phyloP scores from a whole-genome alignment of 2,888 invertebrate species.

The Eupithecia tripunctaria region DNA sequence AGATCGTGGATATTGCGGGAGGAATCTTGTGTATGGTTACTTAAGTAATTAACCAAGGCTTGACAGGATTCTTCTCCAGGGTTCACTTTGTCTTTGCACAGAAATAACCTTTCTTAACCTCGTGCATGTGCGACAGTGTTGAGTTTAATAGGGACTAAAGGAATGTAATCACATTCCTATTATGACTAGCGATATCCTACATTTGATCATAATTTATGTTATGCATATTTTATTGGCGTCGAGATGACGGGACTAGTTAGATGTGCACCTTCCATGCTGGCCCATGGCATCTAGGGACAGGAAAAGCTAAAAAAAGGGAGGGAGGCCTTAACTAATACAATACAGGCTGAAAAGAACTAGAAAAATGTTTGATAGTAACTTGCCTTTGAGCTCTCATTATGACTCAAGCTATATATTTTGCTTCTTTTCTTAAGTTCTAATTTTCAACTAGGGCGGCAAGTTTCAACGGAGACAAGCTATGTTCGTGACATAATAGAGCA shows the following conservation, averaged over 20 bases:
- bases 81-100: background rate
- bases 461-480: background rate
- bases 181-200: slow-evolving; percentile 7
- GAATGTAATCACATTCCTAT: slow-evolving; percentile 4
- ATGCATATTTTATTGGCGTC: background rate
- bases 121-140: background rate
- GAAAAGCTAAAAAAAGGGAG: too few species aligned
- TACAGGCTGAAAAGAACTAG: too few species aligned
- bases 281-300: too few species aligned
- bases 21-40: too few species aligned
- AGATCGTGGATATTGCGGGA: background rate
- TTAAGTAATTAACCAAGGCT: background rate
- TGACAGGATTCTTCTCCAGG: background rate
- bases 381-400: background rate
- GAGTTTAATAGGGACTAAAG: background rate
- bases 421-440: background rate
- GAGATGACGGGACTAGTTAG: too few species aligned
- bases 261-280: too few species aligned
- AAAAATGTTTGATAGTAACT: background rate
- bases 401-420: background rate
- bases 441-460: background rate
- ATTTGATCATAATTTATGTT: background rate
- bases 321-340: too few species aligned
- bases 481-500: background rate
- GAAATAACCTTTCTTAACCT: background rate